A percentile compares a stretch with the other conserved stretches of the same genome.
phyloP scores from a whole-genome alignment of 2,797 vertebrate genomes.

The Neosilurus hyrtlii region DNA sequence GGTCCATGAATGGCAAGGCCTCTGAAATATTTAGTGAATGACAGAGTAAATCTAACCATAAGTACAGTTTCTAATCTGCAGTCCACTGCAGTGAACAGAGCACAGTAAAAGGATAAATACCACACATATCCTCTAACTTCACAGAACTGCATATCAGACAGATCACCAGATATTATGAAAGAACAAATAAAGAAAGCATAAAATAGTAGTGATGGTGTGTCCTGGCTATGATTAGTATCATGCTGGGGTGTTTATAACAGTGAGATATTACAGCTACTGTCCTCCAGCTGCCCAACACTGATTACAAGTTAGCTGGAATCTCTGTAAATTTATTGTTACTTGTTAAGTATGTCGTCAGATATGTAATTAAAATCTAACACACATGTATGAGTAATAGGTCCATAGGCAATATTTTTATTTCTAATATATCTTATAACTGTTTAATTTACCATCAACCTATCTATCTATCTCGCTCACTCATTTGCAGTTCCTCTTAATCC shows the following conservation, averaged over 20 bases:
- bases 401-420: too few species aligned
- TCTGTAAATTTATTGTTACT: neutral
- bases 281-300: conserved; percentile 20
- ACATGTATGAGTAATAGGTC: too few species aligned
- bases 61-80: conserved; percentile 32
- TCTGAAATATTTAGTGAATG: conserved; percentile 36
- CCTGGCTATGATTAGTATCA: conserved; percentile 1
- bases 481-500: too few species aligned
- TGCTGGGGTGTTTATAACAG: neutral
- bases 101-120: neutral
- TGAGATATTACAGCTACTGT: conserved; percentile 9
- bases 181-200: conserved; percentile 14
- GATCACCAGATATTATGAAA: neutral
- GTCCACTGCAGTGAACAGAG: neutral
- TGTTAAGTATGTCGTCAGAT: neutral
- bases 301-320: conserved; percentile 8
- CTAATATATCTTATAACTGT: too few species aligned
- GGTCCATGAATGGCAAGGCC: conserved; percentile 27
- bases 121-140: neutral
- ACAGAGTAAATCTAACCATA: conserved; percentile 39
- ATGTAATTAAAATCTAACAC: too few species aligned
- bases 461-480: too few species aligned
- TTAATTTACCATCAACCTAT: too few species aligned
- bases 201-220: neutral
- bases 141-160: neutral